phyloP scores from a whole-genome alignment of 2,797 vertebrate species.

The Anas bahamensis region DNA sequence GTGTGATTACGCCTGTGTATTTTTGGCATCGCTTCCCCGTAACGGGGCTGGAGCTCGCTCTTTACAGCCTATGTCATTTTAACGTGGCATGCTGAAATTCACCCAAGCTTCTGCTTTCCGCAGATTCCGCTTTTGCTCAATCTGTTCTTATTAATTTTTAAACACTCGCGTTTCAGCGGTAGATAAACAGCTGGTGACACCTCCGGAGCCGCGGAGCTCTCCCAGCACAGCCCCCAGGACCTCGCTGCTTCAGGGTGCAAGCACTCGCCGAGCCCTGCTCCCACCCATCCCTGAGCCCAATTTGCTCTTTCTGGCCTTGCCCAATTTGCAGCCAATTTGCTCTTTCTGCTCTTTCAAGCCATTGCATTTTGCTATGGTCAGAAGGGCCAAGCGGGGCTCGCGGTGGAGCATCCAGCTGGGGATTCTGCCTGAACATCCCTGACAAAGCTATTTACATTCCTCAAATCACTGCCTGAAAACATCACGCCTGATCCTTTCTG shows the following conservation, averaged over 20 bases:
- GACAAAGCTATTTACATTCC: conserved; percentile 24
- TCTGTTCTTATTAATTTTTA: conserved; percentile 37
- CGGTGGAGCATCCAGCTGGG: background rate
- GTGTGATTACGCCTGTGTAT: background rate
- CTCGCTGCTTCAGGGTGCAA: background rate
- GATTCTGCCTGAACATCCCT: background rate
- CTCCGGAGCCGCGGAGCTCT: background rate
- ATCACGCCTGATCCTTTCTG: background rate
- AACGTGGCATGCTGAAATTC: rapidly evolving
- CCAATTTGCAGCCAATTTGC: background rate
- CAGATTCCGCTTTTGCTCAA: background rate
- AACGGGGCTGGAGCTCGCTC: rapidly evolving
- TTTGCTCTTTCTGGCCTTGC: too few species aligned
- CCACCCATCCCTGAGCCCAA: background rate
- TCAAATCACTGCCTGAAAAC: conserved; percentile 8
- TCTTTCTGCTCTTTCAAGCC: background rate
- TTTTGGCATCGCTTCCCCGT: background rate
- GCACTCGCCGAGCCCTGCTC: rapidly evolving
- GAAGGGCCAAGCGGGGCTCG: background rate
- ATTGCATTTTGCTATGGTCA: background rate
- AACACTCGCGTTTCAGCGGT: background rate
- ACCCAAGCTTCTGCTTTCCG: background rate
- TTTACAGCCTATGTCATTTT: background rate
- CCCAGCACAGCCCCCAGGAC: background rate
- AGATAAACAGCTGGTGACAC: conserved; percentile 10